Conservation (phyloP, 2,797 vertebrate genomes). For the Clarias platycephalus region DNA sequence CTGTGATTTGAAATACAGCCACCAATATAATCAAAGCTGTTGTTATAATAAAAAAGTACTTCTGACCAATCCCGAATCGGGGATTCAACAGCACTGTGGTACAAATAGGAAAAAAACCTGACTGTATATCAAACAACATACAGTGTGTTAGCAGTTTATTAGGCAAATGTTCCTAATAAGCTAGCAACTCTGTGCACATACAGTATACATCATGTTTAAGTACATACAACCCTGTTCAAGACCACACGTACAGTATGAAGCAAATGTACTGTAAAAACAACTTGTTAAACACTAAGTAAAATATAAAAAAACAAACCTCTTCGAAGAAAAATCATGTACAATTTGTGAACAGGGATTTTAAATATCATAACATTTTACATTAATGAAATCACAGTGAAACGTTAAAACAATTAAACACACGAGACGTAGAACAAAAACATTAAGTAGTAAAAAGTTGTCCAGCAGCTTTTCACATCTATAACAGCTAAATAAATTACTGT, state of each 20-base stretch:
- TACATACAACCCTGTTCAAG: neutral
- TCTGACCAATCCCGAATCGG: neutral
- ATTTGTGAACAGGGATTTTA: neutral
- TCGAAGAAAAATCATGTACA: too few relatives aligned
- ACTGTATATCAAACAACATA: neutral
- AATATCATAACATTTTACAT: neutral
- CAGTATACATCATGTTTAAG: neutral
- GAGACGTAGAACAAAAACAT: neutral
- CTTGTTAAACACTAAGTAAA: neutral
- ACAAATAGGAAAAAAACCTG: neutral
- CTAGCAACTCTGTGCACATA: neutral
- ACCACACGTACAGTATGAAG: neutral
- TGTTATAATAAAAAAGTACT: neutral
- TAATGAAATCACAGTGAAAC: neutral
- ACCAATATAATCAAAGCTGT: neutral
- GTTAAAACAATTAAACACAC: conserved; percentile 12
- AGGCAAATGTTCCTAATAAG: neutral
- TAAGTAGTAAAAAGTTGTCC: conserved; percentile 59
- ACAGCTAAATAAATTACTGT: too few relatives aligned
- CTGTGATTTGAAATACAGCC: neutral
- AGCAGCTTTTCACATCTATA: conserved; percentile 53
- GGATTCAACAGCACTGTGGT: neutral
- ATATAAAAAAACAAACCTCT: neutral
- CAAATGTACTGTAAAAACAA: neutral
- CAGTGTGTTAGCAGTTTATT: neutral